Conservation (phyloP, 1,140 invertebrate species). For the Drosophila triauraria region DNA sequence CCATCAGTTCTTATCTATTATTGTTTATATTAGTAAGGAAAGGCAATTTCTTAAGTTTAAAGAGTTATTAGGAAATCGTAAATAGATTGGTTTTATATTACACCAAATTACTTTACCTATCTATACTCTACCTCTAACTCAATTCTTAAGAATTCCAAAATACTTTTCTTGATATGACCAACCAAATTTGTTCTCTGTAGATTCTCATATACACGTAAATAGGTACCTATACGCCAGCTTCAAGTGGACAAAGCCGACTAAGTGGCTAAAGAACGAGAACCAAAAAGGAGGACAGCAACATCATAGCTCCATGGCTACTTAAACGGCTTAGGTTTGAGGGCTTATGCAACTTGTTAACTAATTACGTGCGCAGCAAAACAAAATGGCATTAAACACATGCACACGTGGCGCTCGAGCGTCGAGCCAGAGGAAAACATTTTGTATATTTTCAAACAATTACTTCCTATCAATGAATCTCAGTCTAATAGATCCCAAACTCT, state of each 20-base stretch:
- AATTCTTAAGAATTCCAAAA: no score
- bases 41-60: no score
- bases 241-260: conserved; percentile 62
- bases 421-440: background rate
- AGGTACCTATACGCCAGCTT: conserved; percentile 29
- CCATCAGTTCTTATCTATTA: no score
- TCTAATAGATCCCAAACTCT: background rate
- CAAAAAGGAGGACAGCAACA: conserved; percentile 19
- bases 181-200: background rate
- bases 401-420: background rate
- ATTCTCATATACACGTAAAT: conserved; percentile 7
- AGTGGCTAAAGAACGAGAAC: conserved; percentile 50
- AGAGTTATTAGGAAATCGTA: no score
- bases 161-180: background rate
- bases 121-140: no score
- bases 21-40: no score
- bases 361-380: conserved; percentile 53
- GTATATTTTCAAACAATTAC: background rate
- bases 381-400: conserved; percentile 27
- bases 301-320: conserved; percentile 58
- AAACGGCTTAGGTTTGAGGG: conserved; percentile 67
- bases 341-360: conserved; percentile 76
- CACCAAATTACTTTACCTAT: no score
- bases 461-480: background rate
- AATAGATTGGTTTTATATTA: no score